Evolutionary conservation across 2,113 vertebrate species (phyloP), one percentile per base, ranked within the genome.

Genomic region (Hipposideros armiger): DNA sequence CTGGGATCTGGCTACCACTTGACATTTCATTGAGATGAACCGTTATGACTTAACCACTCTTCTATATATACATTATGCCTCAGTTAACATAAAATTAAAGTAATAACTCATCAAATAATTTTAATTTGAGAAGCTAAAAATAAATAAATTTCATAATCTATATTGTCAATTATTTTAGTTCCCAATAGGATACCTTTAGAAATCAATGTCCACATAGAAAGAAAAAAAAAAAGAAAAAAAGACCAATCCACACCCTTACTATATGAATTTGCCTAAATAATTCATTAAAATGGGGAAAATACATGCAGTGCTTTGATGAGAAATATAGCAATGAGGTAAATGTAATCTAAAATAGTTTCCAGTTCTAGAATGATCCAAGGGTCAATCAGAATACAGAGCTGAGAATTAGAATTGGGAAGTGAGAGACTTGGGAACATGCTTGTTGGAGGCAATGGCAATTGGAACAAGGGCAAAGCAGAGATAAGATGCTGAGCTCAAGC

Each of bases 221-320:
- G 32, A 15, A 54, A 54, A 13, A 64, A 13, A 64, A 52, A 45
- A 93, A 36, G 36, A 36, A 28, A 15, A 6, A 19, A 74, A 74
- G n/a, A 8, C 69, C 24, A 50, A 50, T 8, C 17, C 3, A 50
- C 3, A 74, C 28, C 0, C 0, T 70, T 80, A 17, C 1, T 9
- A n/a, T 36, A 47, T 13, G 20, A 52, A 24, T 10, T 80, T 45
- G 52, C 47, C n/a, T 87, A 77, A 81, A 45, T 5, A 85, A 17
- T 87, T 87, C 16, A 90, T 7, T 77, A 87, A 32, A 89, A 82
- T 28, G 28, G 40, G 42, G 19, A 13, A 90, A 74, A 66, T 64
- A 52, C 14, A 80, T 14, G 9, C 6, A 64, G 1, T 72, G 5
- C 11, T 70, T 47, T 69, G 22, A 58, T 42, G 85, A 76, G 69